A percentile compares a stretch with the other conserved stretches of the same genome.
These are phyloP conservation scores for Vollenhovia emeryi DNA, from an alignment of 1,140 invertebrate genomes.

Conservation along the genomic window DNA sequence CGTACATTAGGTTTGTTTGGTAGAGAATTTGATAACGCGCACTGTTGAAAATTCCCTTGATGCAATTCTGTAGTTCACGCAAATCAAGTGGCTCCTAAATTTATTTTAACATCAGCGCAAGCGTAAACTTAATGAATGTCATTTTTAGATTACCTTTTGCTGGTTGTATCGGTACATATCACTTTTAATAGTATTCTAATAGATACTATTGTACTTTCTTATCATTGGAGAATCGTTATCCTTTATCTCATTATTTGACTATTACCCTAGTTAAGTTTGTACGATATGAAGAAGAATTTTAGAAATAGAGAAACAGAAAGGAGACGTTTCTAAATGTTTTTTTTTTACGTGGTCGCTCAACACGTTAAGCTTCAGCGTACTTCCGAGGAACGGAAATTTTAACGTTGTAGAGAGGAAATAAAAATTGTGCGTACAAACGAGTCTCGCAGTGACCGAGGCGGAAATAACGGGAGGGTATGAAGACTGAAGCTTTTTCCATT, in stretches of 20 bases:
- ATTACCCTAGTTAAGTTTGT: background rate
- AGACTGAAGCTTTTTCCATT: conserved; percentile 57
- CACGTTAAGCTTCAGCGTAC: background rate
- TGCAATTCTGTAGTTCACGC: background rate
- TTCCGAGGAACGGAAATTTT: conserved; percentile 21
- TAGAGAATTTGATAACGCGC: conserved; percentile 48
- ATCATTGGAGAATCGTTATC: background rate
- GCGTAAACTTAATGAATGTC: background rate
- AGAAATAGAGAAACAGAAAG: background rate
- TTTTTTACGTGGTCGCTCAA: background rate
- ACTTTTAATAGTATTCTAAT: background rate
- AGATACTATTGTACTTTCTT: background rate
- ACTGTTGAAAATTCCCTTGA: conserved; percentile 18
- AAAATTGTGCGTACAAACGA: conserved; percentile 20
- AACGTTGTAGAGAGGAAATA: background rate
- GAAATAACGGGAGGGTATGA: conserved; percentile 17
- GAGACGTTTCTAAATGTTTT: background rate
- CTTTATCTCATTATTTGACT: background rate
- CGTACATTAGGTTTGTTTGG: conserved; percentile 57
- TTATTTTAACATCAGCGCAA: background rate
- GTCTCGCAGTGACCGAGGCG: background rate
- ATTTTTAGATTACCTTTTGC: background rate
- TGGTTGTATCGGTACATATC: background rate
- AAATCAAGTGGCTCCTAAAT: background rate
- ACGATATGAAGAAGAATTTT: background rate